Conservation (phyloP, 2,888 invertebrate genomes). For the Parnassius mnemosyne region DNA sequence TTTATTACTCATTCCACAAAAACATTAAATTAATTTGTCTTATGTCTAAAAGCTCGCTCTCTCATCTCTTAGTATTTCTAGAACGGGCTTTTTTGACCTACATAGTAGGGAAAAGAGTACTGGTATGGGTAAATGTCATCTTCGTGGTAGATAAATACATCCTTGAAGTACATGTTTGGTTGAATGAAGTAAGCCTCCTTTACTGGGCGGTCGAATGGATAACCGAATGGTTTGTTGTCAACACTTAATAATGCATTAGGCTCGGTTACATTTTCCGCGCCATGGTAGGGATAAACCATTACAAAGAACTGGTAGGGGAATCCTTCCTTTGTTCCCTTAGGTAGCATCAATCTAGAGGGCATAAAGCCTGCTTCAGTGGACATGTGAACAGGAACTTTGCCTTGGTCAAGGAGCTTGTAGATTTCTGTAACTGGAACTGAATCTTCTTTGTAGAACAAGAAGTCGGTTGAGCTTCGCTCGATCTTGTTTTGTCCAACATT, state of each 20-base stretch:
- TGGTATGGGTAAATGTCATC: too few species aligned
- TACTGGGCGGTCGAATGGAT: too few species aligned
- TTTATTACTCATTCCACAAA: neutral
- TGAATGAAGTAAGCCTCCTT: too few species aligned
- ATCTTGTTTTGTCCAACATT: constrained; percentile 83
- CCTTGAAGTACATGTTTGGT: too few species aligned
- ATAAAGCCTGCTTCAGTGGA: constrained; percentile 77
- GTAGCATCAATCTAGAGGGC: constrained; percentile 80
- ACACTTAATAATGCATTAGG: constrained; percentile 35
- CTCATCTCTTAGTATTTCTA: constrained; percentile 43
- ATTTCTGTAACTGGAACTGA: constrained; percentile 67
- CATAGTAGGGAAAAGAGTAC: constrained; percentile 29
- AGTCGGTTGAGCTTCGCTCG: constrained; percentile 83
- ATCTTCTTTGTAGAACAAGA: constrained; percentile 82
- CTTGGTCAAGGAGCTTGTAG: too few species aligned
- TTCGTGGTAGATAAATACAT: too few species aligned
- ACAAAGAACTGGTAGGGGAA: too few species aligned
- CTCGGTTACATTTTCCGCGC: constrained; percentile 51
- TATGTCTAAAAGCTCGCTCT: constrained; percentile 31
- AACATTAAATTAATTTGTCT: too few species aligned
- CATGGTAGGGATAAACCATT: constrained; percentile 40
- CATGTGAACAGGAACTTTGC: too few species aligned
- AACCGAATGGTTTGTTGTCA: too few species aligned
- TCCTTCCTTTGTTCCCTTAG: too few species aligned
- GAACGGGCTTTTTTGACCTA: constrained; percentile 40